These are phyloP conservation scores for Stylophora pistillata DNA, from an alignment of 64 coral and sea anemone genomes.

Conservation along the genomic window DNA sequence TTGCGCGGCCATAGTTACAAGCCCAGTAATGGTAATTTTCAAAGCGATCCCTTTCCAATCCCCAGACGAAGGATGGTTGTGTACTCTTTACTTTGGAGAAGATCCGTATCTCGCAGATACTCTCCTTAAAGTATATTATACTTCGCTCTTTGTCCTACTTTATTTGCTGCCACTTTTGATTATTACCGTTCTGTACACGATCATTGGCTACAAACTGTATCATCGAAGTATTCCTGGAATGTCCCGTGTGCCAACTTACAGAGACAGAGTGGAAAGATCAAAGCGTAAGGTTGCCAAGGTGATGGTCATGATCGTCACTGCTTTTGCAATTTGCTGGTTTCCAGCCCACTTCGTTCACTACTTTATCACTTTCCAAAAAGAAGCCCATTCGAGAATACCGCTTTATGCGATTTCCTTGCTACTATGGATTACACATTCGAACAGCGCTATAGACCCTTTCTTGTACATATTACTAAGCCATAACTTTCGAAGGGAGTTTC, in stretches of 20 bases:
- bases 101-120: neutral
- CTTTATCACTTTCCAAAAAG: neutral
- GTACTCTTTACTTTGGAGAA: constrained; percentile 6
- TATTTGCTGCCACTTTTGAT: constrained; percentile 60
- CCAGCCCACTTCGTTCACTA: constrained; percentile 74
- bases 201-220: constrained; percentile 54
- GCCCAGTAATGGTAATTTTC: constrained; percentile 8
- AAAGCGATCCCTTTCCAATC: neutral
- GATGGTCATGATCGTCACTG: constrained; percentile 52
- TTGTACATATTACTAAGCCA: constrained; percentile 59
- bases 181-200: constrained; percentile 41
- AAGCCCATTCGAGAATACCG: neutral
- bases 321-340: constrained; percentile 80
- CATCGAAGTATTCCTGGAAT: constrained; percentile 66
- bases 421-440: constrained; percentile 48
- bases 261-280: constrained; percentile 6
- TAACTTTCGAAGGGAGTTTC: constrained; percentile 60
- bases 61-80: neutral
- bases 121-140: constrained; percentile 59
- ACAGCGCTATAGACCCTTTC: constrained; percentile 57
- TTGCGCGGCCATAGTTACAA: constrained; percentile 33
- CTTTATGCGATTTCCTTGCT: neutral
- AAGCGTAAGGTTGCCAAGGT: constrained; percentile 61
- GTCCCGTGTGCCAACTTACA: neutral
- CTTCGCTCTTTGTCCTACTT: constrained; percentile 37